Evolutionary conservation across 2,113 vertebrate genomes (phyloP), one percentile per base, ranked within the genome.

Genomic region (Chroicocephalus ridibundus): DNA sequence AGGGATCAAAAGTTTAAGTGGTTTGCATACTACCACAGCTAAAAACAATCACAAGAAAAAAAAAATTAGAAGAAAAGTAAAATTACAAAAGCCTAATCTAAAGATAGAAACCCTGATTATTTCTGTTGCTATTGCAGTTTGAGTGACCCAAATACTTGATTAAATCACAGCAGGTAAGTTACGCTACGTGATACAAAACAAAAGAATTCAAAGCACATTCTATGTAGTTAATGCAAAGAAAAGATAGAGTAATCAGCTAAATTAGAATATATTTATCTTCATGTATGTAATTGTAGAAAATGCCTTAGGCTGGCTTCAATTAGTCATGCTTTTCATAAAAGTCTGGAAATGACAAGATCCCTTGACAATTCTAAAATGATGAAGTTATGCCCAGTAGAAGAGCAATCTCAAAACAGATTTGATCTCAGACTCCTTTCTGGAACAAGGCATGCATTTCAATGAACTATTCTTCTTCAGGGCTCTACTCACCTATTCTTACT

Each of bases 161-260:
- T 97, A 96, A 97, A 96, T 92, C 91, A 96, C 95, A 97, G 97
- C 93, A 98, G 93, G 88, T 96, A 92, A 96, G 62, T 91, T 93
- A 94, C 14, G n/a, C 90, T 95, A 91, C 15, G 29, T 82, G 91
- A 94, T 77, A 82, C 7, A 93, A 97, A 95, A 93, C 47, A 96
- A 97, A 97, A 79, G 70, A 94, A 96, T 96, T 96, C 62, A 95
- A 96, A 96, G 86, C 49, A 94, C 47, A 81, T 93, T 93, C 61
- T 93, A 27, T 70, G 75, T 55, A 91, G 93, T 96, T 97, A 97
- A 96, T 90, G 87, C 42, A 93, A 83, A 97, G 47, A 60, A 96
- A 93, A 84, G 91, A 96, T 81, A 94, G 57, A 97, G 42, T 71
- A 94, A 97, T 96, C 77, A 76, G 86, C 75, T 95, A 95, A 95